These are phyloP conservation scores for Caenorhabditis doughertyi DNA, from an alignment of 2,888 invertebrate species.

Conservation along the genomic window DNA sequence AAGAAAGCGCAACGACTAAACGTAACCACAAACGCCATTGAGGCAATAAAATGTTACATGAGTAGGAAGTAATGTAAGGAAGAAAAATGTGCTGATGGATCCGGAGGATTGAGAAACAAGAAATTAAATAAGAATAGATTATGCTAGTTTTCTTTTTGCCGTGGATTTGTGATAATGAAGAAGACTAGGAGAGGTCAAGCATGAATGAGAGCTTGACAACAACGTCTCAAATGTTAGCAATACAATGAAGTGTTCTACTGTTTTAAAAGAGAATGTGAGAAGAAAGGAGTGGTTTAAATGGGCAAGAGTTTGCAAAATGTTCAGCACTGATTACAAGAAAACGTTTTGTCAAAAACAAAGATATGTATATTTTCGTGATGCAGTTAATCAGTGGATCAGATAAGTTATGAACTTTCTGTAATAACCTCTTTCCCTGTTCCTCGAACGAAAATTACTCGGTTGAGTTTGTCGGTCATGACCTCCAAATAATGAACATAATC, in stretches of 20 bases:
- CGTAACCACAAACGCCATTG: constrained; percentile 54
- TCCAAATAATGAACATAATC: constrained; percentile 81
- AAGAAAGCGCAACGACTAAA: constrained; percentile 33
- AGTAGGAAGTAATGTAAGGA: neutral
- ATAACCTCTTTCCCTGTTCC: constrained; percentile 82
- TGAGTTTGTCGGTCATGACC: constrained; percentile 79
- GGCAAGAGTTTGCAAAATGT: constrained; percentile 54
- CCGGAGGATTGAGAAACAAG: neutral
- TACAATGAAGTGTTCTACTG: constrained; percentile 26
- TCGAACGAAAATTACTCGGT: constrained; percentile 80
- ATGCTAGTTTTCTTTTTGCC: constrained; percentile 27
- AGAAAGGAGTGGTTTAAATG: constrained; percentile 9
- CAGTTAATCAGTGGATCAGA: neutral
- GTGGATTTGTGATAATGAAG: constrained; percentile 18
- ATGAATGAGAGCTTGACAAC: constrained; percentile 69
- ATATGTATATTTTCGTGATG: constrained; percentile 28
- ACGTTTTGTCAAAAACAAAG: neutral
- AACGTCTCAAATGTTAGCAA: constrained; percentile 26
- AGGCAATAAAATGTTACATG: constrained; percentile 46
- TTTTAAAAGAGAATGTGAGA: constrained; percentile 20
- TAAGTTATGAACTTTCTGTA: constrained; percentile 75
- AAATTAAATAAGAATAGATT: constrained; percentile 25
- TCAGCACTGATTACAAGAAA: constrained; percentile 14
- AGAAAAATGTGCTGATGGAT: neutral
- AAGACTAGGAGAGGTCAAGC: constrained; percentile 63